These are phyloP conservation scores for Lichenostomus cassidix DNA, from an alignment of 2,113 vertebrate species.

Conservation along the genomic window DNA sequence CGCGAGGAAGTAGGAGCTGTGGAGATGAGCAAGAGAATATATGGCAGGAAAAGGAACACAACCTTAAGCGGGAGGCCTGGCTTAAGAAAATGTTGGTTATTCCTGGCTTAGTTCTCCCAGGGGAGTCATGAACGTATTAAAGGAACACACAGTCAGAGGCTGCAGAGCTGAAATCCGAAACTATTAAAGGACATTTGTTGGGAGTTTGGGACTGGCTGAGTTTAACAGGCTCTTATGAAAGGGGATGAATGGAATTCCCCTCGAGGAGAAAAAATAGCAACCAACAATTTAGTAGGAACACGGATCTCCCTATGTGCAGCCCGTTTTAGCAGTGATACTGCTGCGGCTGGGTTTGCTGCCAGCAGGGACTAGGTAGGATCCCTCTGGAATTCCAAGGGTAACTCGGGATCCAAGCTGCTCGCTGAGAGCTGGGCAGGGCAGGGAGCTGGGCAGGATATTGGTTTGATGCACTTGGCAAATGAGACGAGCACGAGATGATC, in stretches of 20 bases:
- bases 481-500: neutral
- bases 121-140: neutral
- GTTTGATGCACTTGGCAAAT: neutral
- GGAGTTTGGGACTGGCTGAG: neutral
- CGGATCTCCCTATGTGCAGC: neutral
- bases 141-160: constrained; percentile 1
- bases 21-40: neutral
- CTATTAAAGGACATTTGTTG: neutral
- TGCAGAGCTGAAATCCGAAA: neutral
- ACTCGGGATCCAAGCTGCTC: rapidly evolving
- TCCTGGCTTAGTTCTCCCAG: neutral
- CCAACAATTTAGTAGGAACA: neutral
- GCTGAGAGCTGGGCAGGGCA: neutral
- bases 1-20: neutral
- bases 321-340: neutral
- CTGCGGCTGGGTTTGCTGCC: neutral
- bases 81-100: neutral
- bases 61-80: neutral
- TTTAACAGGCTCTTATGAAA: neutral
- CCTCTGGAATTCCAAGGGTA: neutral
- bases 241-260: constrained; percentile 6
- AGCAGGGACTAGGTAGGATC: neutral
- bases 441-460: neutral
- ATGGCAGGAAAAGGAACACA: neutral
- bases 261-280: neutral